Base-by-base conservation (phyloP, 2,797 vertebrate genomes). In the Chelon labrosus region DNA sequence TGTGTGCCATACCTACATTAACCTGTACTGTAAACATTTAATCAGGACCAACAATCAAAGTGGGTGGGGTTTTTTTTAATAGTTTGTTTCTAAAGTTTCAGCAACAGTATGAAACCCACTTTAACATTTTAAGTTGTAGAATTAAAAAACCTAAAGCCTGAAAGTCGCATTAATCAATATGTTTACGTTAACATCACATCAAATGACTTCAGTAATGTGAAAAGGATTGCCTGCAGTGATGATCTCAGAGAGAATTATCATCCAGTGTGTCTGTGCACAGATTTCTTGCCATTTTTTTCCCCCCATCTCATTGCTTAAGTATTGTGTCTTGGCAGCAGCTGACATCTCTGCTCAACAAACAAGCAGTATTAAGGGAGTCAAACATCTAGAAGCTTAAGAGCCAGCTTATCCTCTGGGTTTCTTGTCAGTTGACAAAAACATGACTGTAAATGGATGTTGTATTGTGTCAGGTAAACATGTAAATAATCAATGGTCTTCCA, bases 1-100 rank as follows among this genome's bases (percentile, higher is more conserved):
- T 5, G 31, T 31, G 2, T 31, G 7, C 31, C 16, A 49, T 41
- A 58, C 51, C 37, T 20, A 35, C 27, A 65, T 47, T 35, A 13
- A 60, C 39, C 41, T 50, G 35, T 60, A 50, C 49, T 64, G 42
- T 58, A 53, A 27, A 67, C 17, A 61, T 65, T 53, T 75, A 22
- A 73, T 70, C 50, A 49, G 64, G n/a, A 39, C 42, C 8, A 42
- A 71, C 27, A 47, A 39, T 56, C 8, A 46, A 38, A 17, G 27
- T 3, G 47, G 56, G 42, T 65, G 44, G 25, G 27, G 31, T 25
- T 57, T 22, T 46, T 50, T 51, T n/a, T n/a, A n/a, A 12, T 56
- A 44, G 27, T 65, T 57, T 68, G 17, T 13, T 41, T 8, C 8
- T 22, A 7, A 38, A 58, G 22, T 10, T 39, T 27, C 20, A 38